A percentile compares a stretch with the other conserved stretches of the same genome.
Conservation (phyloP, 2,113 vertebrate genomes). For the Dinomys branickii region DNA sequence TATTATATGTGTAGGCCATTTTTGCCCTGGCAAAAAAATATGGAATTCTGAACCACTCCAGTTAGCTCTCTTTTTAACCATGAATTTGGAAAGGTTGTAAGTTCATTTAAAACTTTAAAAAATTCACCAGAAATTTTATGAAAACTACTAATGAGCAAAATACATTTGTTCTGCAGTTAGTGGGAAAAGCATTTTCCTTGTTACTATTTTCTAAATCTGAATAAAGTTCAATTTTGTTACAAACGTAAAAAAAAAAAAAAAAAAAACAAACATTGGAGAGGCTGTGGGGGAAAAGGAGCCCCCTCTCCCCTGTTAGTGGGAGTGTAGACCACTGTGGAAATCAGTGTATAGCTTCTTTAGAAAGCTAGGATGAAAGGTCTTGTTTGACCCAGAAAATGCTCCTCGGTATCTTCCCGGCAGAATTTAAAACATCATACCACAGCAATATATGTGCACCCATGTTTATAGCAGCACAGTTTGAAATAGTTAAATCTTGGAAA, state of each 20-base stretch:
- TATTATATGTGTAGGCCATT: conserved; percentile 40
- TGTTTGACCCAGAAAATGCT: not conserved
- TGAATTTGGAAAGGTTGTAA: conserved; percentile 75
- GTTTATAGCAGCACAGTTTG: not conserved
- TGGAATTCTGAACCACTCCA: conserved; percentile 80
- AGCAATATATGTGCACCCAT: not conserved
- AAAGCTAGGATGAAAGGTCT: not conserved
- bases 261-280: too few species aligned
- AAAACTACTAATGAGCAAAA: conserved; percentile 77
- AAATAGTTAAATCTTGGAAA: not conserved
- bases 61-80: conserved; percentile 79
- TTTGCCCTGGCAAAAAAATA: conserved; percentile 81
- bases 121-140: conserved; percentile 41
- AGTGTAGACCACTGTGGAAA: not conserved
- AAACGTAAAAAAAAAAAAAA: too few species aligned
- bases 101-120: conserved; percentile 76
- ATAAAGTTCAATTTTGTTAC: not conserved
- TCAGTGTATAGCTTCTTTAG: not conserved
- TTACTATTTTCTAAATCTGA: conserved; percentile 53
- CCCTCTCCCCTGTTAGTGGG: not conserved
- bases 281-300: too few species aligned
- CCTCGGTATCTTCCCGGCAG: not conserved
- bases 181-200: conserved; percentile 66
- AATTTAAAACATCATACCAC: not conserved
- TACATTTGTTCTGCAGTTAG: conserved; percentile 52